Evolutionary conservation across 2,888 invertebrate species (phyloP).

Genomic region (Trichopoda pennipes): DNA sequence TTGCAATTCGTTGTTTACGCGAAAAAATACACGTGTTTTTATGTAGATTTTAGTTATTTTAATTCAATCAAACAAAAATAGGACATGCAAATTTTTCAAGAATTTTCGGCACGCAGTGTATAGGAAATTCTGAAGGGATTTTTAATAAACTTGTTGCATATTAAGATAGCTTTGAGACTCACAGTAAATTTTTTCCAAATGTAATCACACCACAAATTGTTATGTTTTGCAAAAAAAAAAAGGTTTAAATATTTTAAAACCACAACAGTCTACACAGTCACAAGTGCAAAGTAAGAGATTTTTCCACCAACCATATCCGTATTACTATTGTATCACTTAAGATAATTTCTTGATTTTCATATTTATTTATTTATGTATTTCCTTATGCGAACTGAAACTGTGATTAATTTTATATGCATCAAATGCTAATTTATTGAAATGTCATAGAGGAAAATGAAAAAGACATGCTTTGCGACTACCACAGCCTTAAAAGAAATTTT

Average conservation of each 20-base stretch:
- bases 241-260: slow-evolving; percentile 10
- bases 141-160: slow-evolving; percentile 12
- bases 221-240: neutral
- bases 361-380: slow-evolving; percentile 40
- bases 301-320: slow-evolving; percentile 27
- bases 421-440: slow-evolving; percentile 42
- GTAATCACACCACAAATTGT: slow-evolving; percentile 8
- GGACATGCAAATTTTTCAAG: no score
- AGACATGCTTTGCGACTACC: slow-evolving; percentile 50
- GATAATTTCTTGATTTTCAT: slow-evolving; percentile 44
- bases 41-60: no score
- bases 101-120: no score
- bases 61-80: no score
- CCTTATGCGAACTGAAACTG: slow-evolving; percentile 42
- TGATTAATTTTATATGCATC: slow-evolving; percentile 35
- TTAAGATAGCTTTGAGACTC: slow-evolving; percentile 5
- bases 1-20: no score
- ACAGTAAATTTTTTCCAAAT: slow-evolving; percentile 4
- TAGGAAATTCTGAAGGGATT: neutral
- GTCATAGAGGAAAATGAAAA: slow-evolving; percentile 21
- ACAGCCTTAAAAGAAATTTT: slow-evolving; percentile 10
- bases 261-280: slow-evolving; percentile 36
- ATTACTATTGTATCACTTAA: slow-evolving; percentile 23
- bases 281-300: slow-evolving; percentile 2
- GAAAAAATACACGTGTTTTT: no score